These are phyloP conservation scores for Osmerus eperlanus DNA, from an alignment of 2,113 vertebrate species.

Conservation along the genomic window DNA sequence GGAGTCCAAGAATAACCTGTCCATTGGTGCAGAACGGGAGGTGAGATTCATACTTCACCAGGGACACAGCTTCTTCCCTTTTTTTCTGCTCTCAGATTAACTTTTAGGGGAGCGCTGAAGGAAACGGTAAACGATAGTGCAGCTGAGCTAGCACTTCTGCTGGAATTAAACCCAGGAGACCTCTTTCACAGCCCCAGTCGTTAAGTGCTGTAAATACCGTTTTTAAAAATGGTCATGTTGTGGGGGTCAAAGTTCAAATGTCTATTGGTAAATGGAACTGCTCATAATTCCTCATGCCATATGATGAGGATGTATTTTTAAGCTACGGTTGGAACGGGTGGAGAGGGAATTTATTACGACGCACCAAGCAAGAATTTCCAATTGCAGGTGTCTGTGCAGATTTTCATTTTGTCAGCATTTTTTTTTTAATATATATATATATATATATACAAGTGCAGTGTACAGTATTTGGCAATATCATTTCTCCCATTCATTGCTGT, in stretches of 20 bases:
- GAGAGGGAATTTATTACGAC: background rate
- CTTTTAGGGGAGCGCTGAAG: conserved; percentile 11
- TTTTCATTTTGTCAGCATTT: background rate
- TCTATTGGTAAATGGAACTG: conserved; percentile 9
- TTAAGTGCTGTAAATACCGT: conserved; percentile 27
- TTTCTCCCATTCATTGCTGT: background rate
- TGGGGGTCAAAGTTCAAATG: conserved; percentile 23
- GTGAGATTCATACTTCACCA: conserved; percentile 36
- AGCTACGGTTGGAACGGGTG: background rate
- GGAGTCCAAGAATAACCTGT: conserved; percentile 41
- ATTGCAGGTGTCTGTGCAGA: background rate
- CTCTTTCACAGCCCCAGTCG: conserved; percentile 22
- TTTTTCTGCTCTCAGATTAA: conserved; percentile 5
- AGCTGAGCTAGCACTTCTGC: conserved; percentile 40
- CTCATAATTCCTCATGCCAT: conserved; percentile 11
- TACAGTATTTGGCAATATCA: background rate
- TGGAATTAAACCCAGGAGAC: conserved; percentile 27
- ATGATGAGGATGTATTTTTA: conserved; percentile 16
- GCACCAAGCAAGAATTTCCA: background rate
- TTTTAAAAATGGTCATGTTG: conserved; percentile 20
- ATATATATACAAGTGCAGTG: no score
- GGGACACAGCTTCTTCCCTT: conserved; percentile 3
- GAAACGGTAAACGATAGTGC: conserved; percentile 8
- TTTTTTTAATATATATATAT: background rate
- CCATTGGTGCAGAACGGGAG: conserved; percentile 28